Percentiles rank a stretch among this genome's conserved stretches.
phyloP scores from a whole-genome alignment of 2,888 invertebrate genomes.

The Acleris holmiana region DNA sequence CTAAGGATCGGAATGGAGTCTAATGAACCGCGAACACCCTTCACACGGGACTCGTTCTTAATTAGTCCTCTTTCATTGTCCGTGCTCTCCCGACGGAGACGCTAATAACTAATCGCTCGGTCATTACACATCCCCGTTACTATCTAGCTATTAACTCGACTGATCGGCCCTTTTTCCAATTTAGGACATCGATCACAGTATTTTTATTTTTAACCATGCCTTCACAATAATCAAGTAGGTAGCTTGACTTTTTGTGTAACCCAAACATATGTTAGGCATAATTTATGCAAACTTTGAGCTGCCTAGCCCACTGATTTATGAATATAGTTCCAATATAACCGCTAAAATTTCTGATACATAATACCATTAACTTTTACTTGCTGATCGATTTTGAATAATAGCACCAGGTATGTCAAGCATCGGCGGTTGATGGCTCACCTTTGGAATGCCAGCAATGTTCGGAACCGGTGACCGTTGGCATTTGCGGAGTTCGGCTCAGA shows the following conservation, averaged over 20 bases:
- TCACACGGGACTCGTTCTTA: conserved; percentile 53
- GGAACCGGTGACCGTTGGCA: conserved; percentile 53
- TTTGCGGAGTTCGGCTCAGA: conserved; percentile 46
- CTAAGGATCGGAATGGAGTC: conserved; percentile 44
- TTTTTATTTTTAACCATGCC: background rate
- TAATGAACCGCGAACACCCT: conserved; percentile 57
- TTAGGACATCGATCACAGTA: background rate
- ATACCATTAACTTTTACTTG: too few species aligned
- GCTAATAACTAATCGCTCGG: conserved; percentile 62
- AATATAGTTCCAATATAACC: too few species aligned
- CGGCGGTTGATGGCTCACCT: conserved; percentile 51
- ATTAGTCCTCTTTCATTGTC: conserved; percentile 57
- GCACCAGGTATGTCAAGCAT: too few species aligned
- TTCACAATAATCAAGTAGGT: background rate
- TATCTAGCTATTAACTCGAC: conserved; percentile 63
- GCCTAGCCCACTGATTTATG: too few species aligned
- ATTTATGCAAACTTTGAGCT: too few species aligned
- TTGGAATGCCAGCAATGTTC: conserved; percentile 63
- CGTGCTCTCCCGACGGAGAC: conserved; percentile 64
- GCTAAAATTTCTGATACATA: too few species aligned
- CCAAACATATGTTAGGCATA: too few species aligned
- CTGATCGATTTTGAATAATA: too few species aligned
- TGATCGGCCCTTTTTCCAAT: conserved; percentile 48
- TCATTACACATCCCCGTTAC: conserved; percentile 48
- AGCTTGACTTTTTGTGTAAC: too few species aligned